Evolutionary conservation across 2,113 vertebrate species (phyloP), one percentile per base, ranked within the genome.

Genomic region (Micronisus gabar): DNA sequence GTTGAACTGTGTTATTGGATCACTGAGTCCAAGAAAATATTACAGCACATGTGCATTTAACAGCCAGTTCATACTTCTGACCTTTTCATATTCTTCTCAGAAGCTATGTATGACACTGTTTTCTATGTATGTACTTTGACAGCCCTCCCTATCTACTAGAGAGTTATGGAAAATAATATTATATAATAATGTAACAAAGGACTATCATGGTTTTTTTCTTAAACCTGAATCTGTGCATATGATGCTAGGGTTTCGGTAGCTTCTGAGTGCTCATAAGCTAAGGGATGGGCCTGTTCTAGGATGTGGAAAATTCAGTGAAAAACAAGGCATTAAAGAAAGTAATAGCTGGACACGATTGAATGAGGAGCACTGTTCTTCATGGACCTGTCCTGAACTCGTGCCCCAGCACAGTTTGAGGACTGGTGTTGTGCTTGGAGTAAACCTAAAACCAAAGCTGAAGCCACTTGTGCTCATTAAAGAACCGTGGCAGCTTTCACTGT

Each of bases 251-350:
- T 68, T 95, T 86, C 52, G 47, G 59, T 29, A 65, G 63, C 65
- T 88, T 71, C 65, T 86, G 50, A 81, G 55, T 26, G n/a, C 68
- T 91, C 68, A 11, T 52, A 79, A 95, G 80, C 59, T 47, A 79
- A 89, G 89, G 93, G 89, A 65, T 88, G 48, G 81, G 73, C 74
- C 71, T 76, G 66, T 86, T 90, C 87, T 95, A 34, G 85, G 66
- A 71, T 26, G 38, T 96, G 95, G 91, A 97, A 95, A 96, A 96
- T 94, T 91, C 84, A 93, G 93, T 83, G 90, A 94, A 95, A 97
- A 93, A 95, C 91, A 94, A 96, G 96, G 72, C 78, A 36, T 82
- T 91, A 82, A 85, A 73, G 84, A 81, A 93, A 83, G 93, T 23
- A 93, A 91, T 76, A 91, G 71, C 85, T 94, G 87, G 96, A 96